A percentile compares a stretch with the other conserved stretches of the same genome.
These are phyloP conservation scores for Zosterops japonicus DNA, from an alignment of 2,113 vertebrate genomes.

Conservation along the genomic window DNA sequence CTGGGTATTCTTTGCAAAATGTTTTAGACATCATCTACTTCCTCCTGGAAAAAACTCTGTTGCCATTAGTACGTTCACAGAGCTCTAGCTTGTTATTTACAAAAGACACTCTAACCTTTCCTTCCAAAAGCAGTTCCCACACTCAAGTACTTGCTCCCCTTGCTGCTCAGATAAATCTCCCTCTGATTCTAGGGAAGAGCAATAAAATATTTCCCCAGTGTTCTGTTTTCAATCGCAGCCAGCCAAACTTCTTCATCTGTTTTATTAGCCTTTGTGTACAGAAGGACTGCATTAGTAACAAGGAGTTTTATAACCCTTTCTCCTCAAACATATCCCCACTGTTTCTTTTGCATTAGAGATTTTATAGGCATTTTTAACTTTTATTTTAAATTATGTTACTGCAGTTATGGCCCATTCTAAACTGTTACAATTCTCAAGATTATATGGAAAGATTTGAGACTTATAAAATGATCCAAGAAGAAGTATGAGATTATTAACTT, in stretches of 20 bases:
- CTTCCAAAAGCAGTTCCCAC: background rate
- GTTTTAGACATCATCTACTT: background rate
- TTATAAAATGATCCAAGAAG: background rate
- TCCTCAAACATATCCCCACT: background rate
- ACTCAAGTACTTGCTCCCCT: background rate
- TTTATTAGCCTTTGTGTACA: background rate
- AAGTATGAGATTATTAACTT: background rate
- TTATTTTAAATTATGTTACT: background rate
- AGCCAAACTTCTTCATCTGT: background rate
- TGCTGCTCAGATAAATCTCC: background rate
- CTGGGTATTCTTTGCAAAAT: background rate
- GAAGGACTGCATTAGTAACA: background rate
- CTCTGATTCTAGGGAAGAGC: background rate
- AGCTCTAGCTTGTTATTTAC: background rate
- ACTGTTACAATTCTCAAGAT: background rate
- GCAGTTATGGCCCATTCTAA: background rate
- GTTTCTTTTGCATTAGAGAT: background rate
- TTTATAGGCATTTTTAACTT: background rate
- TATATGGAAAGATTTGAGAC: background rate
- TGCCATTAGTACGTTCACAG: background rate
- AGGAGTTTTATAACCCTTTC: background rate
- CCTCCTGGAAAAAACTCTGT: background rate
- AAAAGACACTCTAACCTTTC: background rate
- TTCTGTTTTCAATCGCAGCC: background rate
- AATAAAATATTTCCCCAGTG: background rate